A percentile compares a stretch with the other conserved stretches of the same genome.
These are phyloP conservation scores for Drosophila elegans DNA, from an alignment of 1,140 invertebrate genomes.

Conservation along the genomic window DNA sequence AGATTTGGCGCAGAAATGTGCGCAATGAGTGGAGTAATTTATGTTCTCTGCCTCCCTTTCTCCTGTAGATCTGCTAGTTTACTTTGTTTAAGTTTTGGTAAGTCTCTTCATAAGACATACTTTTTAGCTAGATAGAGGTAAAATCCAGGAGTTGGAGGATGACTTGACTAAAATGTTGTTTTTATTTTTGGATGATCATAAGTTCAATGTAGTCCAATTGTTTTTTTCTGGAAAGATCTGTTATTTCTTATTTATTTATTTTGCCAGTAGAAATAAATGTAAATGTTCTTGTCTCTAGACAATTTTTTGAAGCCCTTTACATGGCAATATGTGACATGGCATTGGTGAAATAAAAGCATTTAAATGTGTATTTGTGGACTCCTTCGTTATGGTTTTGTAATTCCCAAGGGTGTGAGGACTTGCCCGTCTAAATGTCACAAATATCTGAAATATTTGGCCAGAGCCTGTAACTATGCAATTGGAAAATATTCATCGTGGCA, in stretches of 20 bases:
- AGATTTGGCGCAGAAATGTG: constrained; percentile 59
- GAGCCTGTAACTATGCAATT: constrained; percentile 39
- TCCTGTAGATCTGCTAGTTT: constrained; percentile 13
- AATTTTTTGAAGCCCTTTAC: too few species aligned
- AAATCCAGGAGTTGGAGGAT: too few species aligned
- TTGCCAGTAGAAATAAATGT: too few species aligned
- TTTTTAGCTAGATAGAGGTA: background rate
- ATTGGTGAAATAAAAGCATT: constrained; percentile 5
- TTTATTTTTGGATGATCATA: too few species aligned
- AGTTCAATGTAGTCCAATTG: too few species aligned
- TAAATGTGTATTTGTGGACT: constrained; percentile 5
- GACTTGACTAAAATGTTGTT: too few species aligned
- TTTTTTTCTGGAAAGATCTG: too few species aligned
- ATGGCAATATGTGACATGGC: too few species aligned
- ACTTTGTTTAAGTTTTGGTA: constrained; percentile 5
- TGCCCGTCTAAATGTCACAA: background rate
- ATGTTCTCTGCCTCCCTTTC: constrained; percentile 23
- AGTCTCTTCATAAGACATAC: constrained; percentile 1
- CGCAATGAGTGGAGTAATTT: constrained; percentile 49
- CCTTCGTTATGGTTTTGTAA: background rate
- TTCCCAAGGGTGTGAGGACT: background rate
- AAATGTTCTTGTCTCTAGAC: background rate
- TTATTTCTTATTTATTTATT: too few species aligned
- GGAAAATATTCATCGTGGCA: constrained; percentile 42
- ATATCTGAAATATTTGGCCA: constrained; percentile 38